Conservation (phyloP, 2,113 vertebrate species). For the Muntiacus reevesi region DNA sequence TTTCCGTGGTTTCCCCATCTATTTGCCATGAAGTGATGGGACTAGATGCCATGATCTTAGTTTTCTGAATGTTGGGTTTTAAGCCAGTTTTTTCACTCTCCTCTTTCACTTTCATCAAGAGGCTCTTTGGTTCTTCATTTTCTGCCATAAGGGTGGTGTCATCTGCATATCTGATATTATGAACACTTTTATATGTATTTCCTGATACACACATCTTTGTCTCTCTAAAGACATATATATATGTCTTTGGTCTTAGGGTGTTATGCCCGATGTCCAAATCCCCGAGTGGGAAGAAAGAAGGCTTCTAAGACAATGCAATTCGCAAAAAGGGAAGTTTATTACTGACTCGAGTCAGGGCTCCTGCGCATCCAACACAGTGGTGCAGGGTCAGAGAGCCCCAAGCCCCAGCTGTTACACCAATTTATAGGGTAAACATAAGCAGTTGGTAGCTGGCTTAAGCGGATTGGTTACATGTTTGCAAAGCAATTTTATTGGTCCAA, state of each 20-base stretch:
- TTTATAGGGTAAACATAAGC: no score
- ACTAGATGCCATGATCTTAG: neutral
- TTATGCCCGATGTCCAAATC: no score
- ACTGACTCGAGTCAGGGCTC: no score
- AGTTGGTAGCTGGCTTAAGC: no score
- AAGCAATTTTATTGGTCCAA: no score
- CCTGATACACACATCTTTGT: neutral
- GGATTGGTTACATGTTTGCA: no score
- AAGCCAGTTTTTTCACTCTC: neutral
- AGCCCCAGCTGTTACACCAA: no score
- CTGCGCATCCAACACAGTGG: no score
- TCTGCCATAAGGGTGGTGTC: neutral
- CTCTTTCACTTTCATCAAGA: neutral
- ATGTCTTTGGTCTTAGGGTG: neutral
- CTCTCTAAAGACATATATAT: neutral
- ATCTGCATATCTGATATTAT: neutral
- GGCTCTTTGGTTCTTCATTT: neutral
- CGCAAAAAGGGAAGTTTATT: no score
- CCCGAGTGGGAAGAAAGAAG: no score
- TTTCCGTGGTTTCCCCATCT: neutral
- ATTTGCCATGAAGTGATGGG: neutral
- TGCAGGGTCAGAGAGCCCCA: no score
- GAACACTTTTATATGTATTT: neutral
- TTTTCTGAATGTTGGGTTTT: neutral
- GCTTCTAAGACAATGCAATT: no score